Evolutionary conservation across 2,888 invertebrate genomes (phyloP).

Genomic region (Camponotus fellah): DNA sequence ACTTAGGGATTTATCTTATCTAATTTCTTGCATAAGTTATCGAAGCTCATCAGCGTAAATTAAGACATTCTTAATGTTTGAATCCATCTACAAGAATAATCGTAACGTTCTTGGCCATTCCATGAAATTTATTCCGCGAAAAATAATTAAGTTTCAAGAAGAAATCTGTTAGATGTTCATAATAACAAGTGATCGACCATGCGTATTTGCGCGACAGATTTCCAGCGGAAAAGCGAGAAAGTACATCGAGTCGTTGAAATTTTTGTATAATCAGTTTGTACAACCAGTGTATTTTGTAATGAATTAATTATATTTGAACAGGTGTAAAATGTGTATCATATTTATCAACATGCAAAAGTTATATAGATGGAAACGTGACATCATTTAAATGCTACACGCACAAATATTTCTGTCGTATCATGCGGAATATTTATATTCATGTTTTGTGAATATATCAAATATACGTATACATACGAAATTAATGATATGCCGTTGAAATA

Average conservation of each 20-base stretch:
- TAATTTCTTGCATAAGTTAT: slow-evolving; percentile 48
- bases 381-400: not conserved
- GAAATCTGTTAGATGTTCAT: not conserved
- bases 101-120: not conserved
- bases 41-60: slow-evolving; percentile 43
- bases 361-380: not conserved
- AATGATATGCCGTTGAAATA: not conserved
- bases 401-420: not conserved
- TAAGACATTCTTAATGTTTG: slow-evolving; percentile 36
- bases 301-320: not conserved
- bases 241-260: not conserved
- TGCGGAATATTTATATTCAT: slow-evolving; percentile 7
- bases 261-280: too few relatives aligned
- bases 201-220: not conserved
- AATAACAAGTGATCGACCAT: not conserved
- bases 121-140: not conserved
- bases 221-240: not conserved
- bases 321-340: not conserved
- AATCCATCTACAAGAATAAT: not conserved
- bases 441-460: slow-evolving; percentile 8
- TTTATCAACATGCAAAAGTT: not conserved
- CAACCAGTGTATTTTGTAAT: not conserved
- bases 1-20: slow-evolving; percentile 51
- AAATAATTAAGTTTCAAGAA: slow-evolving; percentile 1
- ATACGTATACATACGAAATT: slow-evolving; percentile 14